These are phyloP conservation scores for Protobothrops flavoviridis DNA, from an alignment of 2,113 vertebrate genomes.

Conservation along the genomic window DNA sequence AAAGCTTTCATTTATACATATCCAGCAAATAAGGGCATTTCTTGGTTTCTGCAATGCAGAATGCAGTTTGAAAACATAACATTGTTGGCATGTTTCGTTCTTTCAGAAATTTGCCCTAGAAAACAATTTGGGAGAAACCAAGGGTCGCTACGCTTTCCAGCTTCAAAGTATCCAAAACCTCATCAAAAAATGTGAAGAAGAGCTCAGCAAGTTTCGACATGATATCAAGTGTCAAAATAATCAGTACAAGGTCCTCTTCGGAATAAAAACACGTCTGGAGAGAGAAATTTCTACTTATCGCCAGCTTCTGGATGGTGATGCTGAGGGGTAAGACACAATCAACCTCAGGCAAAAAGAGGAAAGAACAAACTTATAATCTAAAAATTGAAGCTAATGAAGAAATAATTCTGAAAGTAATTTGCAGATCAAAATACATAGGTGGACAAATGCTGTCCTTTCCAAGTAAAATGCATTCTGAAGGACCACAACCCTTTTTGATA, in stretches of 20 bases:
- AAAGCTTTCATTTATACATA: neutral
- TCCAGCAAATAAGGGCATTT: slow-evolving; percentile 26
- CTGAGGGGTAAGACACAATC: slow-evolving; percentile 73
- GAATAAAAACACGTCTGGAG: slow-evolving; percentile 94
- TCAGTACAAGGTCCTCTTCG: slow-evolving; percentile 87
- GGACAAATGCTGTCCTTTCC: neutral
- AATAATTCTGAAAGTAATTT: neutral
- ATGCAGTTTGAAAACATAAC: neutral
- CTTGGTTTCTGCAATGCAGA: slow-evolving; percentile 23
- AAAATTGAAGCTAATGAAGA: neutral
- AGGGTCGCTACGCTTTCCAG: slow-evolving; percentile 77
- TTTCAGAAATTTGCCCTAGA: slow-evolving; percentile 88
- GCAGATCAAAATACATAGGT: neutral
- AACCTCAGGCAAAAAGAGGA: neutral
- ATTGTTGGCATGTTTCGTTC: slow-evolving; percentile 28
- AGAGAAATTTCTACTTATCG: slow-evolving; percentile 93
- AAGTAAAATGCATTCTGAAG: neutral
- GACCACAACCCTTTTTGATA: neutral
- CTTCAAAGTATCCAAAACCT: slow-evolving; percentile 81
- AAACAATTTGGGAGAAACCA: slow-evolving; percentile 81
- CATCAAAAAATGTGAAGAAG: slow-evolving; percentile 79
- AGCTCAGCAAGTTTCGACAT: slow-evolving; percentile 78
- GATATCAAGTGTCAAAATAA: slow-evolving; percentile 83
- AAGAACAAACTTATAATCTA: slow-evolving; percentile 21
- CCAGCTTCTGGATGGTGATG: slow-evolving; percentile 86